Percentiles rank a stretch among this genome's conserved stretches.
Evolutionary conservation across 92 coral and sea anemone genomes (phyloP).

Genomic region (Meandrina meandrites): DNA sequence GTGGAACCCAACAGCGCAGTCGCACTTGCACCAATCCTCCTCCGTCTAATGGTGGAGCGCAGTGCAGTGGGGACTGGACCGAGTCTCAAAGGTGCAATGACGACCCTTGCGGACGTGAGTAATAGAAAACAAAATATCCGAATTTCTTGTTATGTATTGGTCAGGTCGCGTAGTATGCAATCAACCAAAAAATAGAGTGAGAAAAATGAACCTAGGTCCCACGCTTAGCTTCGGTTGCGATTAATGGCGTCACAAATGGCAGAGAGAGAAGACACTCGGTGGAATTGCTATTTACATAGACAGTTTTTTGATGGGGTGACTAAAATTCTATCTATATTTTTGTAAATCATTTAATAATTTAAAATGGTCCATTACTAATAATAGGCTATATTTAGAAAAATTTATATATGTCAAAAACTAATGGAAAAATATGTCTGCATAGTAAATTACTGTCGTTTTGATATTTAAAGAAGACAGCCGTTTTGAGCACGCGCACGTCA

Average conservation of each 20-base stretch:
- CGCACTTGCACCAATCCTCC: constrained; percentile 11
- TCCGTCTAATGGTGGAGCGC: background rate
- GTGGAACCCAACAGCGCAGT: background rate
- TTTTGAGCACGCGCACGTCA: no score
- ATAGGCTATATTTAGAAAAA: no score
- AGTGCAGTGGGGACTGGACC: background rate
- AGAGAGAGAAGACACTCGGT: background rate
- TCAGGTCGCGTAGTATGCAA: background rate
- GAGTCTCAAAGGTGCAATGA: background rate
- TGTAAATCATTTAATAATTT: no score
- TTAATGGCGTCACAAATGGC: background rate
- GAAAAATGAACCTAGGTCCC: background rate
- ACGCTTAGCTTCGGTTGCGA: background rate
- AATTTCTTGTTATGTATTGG: background rate
- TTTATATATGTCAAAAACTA: no score
- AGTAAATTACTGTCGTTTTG: background rate
- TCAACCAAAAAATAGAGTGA: background rate
- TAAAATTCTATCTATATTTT: no score
- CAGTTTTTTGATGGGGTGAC: background rate
- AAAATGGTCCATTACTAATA: no score
- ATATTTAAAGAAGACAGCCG: no score
- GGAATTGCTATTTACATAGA: background rate
- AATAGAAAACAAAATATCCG: background rate
- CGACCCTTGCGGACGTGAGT: background rate
- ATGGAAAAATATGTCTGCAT: no score